Conservation (phyloP, 2,113 vertebrate genomes). For the Lepus europaeus region DNA sequence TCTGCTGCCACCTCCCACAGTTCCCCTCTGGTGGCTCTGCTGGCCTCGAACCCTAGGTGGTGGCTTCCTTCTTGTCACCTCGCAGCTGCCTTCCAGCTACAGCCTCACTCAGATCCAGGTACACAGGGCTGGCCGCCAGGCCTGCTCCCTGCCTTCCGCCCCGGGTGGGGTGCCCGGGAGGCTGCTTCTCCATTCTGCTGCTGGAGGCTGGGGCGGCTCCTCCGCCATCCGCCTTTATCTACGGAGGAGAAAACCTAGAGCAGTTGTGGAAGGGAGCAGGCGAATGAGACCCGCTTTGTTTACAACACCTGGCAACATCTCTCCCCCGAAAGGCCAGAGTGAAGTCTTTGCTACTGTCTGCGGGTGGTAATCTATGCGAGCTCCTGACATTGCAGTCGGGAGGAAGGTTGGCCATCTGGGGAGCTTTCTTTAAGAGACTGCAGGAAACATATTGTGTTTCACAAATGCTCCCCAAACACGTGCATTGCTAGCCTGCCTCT, state of each 20-base stretch:
- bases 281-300: conserved; percentile 77
- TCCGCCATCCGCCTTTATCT: conserved; percentile 66
- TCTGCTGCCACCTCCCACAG: background rate
- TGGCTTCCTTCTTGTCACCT: background rate
- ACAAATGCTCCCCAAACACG: conserved; percentile 39
- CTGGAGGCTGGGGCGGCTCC: conserved; percentile 7
- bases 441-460: conserved; percentile 56
- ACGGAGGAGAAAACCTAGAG: conserved; percentile 79
- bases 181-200: conserved; percentile 54
- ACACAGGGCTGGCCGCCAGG: background rate
- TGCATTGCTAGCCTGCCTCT: background rate
- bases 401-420: background rate
- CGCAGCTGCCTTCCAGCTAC: background rate
- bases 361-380: conserved; percentile 58
- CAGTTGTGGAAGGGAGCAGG: conserved; percentile 70
- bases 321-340: conserved; percentile 68
- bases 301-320: conserved; percentile 44
- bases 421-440: conserved; percentile 42
- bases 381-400: conserved; percentile 36
- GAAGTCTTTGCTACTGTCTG: background rate
- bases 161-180: background rate
- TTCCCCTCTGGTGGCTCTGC: background rate
- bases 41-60: background rate
- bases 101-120: background rate
- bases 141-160: background rate